These are phyloP conservation scores for Pseudorectes ferrugineus DNA, from an alignment of 2,113 vertebrate genomes.

Conservation along the genomic window DNA sequence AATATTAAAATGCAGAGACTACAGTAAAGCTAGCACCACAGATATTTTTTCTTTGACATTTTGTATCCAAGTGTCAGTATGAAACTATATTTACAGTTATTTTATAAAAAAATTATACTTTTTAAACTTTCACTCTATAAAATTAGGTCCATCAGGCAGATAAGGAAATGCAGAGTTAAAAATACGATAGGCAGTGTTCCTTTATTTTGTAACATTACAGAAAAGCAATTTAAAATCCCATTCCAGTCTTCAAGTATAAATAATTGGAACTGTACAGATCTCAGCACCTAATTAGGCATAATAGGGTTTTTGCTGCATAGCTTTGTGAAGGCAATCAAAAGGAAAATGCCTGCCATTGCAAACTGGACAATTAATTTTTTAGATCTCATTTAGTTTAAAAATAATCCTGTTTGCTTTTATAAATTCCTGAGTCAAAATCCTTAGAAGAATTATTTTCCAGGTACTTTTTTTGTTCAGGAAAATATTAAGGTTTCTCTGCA, in stretches of 20 bases:
- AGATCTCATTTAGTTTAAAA: slow-evolving; percentile 20
- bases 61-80: not conserved
- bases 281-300: slow-evolving; percentile 44
- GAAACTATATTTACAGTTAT: not conserved
- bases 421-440: not conserved
- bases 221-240: slow-evolving; percentile 19
- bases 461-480: not conserved
- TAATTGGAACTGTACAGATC: slow-evolving; percentile 18
- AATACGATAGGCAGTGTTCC: not conserved
- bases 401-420: not conserved
- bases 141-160: not conserved
- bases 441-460: not conserved
- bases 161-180: not conserved
- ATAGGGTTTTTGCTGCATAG: not conserved
- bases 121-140: not conserved
- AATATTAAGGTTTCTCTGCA: not conserved
- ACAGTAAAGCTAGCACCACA: not conserved
- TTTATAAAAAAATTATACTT: not conserved
- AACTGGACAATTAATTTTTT: not conserved
- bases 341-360: not conserved
- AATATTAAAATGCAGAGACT: not conserved
- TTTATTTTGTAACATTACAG: not conserved
- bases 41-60: not conserved
- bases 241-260: slow-evolving; percentile 28
- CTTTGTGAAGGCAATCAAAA: slow-evolving; percentile 10